phyloP scores from a whole-genome alignment of 2,113 vertebrate genomes.

The Ochotona princeps region DNA sequence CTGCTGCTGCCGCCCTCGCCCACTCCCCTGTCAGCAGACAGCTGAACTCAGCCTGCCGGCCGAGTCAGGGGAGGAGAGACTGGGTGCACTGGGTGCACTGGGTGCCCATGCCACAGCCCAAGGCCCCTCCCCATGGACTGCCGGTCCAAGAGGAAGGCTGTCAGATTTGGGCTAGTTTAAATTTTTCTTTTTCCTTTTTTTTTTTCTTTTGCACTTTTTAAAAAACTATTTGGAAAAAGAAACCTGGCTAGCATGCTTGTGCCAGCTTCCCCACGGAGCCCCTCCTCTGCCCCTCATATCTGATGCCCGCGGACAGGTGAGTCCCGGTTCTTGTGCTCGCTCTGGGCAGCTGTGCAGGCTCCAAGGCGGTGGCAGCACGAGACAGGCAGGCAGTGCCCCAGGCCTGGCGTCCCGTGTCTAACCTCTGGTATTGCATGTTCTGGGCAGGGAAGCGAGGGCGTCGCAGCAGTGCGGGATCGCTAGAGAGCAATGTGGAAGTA shows the following conservation, averaged over 20 bases:
- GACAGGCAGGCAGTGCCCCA: constrained; percentile 78
- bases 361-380: not conserved
- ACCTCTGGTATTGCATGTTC: constrained; percentile 98
- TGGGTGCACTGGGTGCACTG: not conserved
- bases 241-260: not conserved
- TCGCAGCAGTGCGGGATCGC: constrained; percentile 99
- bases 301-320: not conserved
- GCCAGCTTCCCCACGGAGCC: not conserved
- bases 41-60: not conserved
- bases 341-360: not conserved
- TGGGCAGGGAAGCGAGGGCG: constrained; percentile 99
- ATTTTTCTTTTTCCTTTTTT: not conserved
- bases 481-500: constrained; percentile 99
- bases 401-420: constrained; percentile 91
- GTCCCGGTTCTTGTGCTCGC: not conserved
- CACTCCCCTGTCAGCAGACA: not conserved
- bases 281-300: constrained; percentile 6
- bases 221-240: not conserved
- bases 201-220: not conserved
- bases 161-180: not conserved
- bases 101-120: not conserved
- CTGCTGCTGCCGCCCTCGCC: not conserved
- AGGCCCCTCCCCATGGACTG: not conserved
- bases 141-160: not conserved
- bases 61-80: not conserved